These are phyloP conservation scores for Pipistrellus pygmaeus DNA, from an alignment of 2,797 vertebrate species.

Conservation along the genomic window DNA sequence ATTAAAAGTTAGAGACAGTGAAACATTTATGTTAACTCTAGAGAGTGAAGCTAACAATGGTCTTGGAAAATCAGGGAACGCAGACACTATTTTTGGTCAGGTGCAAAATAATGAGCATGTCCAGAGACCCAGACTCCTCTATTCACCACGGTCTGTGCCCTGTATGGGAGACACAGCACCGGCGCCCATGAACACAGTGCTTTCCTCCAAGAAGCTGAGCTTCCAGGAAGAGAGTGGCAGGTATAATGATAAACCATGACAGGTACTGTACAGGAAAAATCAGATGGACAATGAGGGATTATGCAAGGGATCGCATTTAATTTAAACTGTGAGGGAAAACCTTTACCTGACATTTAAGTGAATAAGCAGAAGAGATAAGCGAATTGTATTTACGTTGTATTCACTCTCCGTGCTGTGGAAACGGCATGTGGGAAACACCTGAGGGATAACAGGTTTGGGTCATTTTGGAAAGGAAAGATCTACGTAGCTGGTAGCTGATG, in stretches of 20 bases:
- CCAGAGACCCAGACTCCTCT: background rate
- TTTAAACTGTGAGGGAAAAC: background rate
- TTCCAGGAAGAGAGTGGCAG: background rate
- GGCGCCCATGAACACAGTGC: background rate
- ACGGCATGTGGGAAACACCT: background rate
- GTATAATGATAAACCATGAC: background rate
- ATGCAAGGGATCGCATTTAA: background rate
- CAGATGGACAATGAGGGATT: background rate
- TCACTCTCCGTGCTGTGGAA: background rate
- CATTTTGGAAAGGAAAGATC: background rate
- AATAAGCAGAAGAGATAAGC: background rate
- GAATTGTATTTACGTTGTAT: background rate
- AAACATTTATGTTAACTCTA: background rate
- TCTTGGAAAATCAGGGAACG: too few relatives aligned
- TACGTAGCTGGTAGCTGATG: background rate
- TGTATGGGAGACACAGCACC: too few relatives aligned
- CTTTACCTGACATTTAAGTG: background rate
- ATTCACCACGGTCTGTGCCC: background rate
- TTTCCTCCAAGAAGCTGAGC: background rate
- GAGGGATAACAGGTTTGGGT: background rate
- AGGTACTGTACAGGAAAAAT: background rate
- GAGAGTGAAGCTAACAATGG: background rate
- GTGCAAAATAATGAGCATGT: background rate
- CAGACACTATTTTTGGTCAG: background rate
- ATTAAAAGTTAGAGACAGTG: background rate